Base-by-base conservation (phyloP, 2,797 vertebrate species). In the Coranthus polyacanthus region DNA sequence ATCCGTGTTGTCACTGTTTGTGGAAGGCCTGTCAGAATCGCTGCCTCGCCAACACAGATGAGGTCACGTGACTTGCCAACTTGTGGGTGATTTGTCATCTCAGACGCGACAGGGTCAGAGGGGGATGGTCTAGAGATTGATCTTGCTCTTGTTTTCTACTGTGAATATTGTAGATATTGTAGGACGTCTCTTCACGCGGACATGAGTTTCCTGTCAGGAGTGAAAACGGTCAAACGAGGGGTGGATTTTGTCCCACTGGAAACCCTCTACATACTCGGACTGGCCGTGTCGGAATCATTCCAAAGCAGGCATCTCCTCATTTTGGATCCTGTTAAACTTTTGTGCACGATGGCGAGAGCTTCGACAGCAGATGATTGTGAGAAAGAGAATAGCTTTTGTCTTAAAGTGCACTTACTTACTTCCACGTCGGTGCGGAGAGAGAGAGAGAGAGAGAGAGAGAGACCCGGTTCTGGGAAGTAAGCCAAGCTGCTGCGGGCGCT, bases 21-120 rank as follows among this genome's bases (percentile, higher is more conserved):
- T 20, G 24, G 39, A 72, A 34, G 32, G 61, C 54, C 74, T 78
- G 78, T 88, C 85, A 85, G 47, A 65, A 34, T 32, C 1, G 54
- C 4, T 22, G 79, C 70, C 50, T 74, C 21, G 12, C 54, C 55
- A n/a, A 47, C 69, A 29, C 43, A 43, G 54, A 68, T 15, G 50
- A 69, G 76, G 72, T 75, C 86, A 82, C 4, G 15, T 81, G 87
- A 79, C 66, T 61, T 6, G 34, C n/a, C 34, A 44, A 57, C 64
- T 63, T 24, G 68, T 21, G 62, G 65, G 26, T 16, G 15, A 78
- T 85, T 84, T 63, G 72, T 89, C 82, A 73, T 62, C 53, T 24
- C 62, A 29, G 49, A 71, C 59, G 81, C 22, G 69, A 78, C 77
- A 45, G 72, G 75, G 83, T 80, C 69, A 51, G 53, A 12, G 51